A percentile compares a stretch with the other conserved stretches of the same genome.
Conservation (phyloP, 1,140 invertebrate species). For the Macrosteles quadrilineatus region DNA sequence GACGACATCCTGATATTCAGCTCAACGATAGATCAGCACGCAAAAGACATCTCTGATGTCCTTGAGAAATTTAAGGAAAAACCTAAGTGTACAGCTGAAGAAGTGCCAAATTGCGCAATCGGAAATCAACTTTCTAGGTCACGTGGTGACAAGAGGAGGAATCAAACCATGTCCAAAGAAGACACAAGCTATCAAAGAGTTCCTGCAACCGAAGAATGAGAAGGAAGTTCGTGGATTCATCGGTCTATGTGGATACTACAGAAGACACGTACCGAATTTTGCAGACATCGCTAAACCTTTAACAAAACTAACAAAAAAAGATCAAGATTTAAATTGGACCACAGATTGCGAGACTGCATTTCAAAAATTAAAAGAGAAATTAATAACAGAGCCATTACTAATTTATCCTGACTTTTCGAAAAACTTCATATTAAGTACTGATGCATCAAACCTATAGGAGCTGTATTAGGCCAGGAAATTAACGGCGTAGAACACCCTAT, state of each 20-base stretch:
- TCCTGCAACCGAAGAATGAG: conserved; percentile 43
- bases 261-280: conserved; percentile 47
- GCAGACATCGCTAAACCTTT: conserved; percentile 45
- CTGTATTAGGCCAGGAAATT: neutral
- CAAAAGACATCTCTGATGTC: conserved; percentile 4
- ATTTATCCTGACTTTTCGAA: neutral
- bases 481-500: neutral
- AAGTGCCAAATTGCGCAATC: conserved; percentile 44
- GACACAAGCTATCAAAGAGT: conserved; percentile 45
- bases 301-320: conserved; percentile 39
- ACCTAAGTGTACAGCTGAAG: conserved; percentile 26
- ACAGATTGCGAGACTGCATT: neutral
- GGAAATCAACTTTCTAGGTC: conserved; percentile 48
- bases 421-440: neutral
- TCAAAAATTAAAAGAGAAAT: neutral
- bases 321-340: conserved; percentile 14
- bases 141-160: conserved; percentile 46
- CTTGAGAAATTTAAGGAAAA: neutral
- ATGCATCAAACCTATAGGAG: neutral
- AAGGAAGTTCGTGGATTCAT: conserved; percentile 47
- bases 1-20: conserved; percentile 38
- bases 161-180: conserved; percentile 48
- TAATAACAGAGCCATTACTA: neutral
- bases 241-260: conserved; percentile 47
- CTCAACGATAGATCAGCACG: conserved; percentile 24